Percentiles rank a stretch among this genome's conserved stretches.
phyloP scores from a whole-genome alignment of 92 coral and sea anemone species.

The Porites cylindrica region DNA sequence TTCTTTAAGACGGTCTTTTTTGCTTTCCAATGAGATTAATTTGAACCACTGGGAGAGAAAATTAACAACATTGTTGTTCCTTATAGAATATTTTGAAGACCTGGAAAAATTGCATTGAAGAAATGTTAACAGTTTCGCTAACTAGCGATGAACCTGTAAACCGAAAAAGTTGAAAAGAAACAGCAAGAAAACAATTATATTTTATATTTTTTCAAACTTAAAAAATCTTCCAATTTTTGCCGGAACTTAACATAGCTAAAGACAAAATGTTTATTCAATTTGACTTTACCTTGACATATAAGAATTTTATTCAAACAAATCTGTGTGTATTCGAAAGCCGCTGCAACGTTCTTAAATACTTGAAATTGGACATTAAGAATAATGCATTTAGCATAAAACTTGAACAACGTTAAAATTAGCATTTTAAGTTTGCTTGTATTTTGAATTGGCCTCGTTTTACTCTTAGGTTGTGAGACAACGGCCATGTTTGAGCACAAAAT shows the following conservation, averaged over 20 bases:
- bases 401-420: background rate
- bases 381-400: slow-evolving; percentile 1
- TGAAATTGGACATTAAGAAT: background rate
- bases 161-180: background rate
- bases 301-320: background rate
- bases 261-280: slow-evolving; percentile 11
- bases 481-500: background rate
- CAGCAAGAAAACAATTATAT: background rate
- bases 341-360: background rate
- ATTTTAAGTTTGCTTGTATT: background rate
- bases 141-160: background rate
- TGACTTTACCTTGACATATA: slow-evolving; percentile 18
- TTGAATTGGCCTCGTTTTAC: background rate
- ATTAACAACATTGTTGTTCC: background rate
- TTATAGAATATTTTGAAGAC: no score
- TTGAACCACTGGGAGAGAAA: background rate
- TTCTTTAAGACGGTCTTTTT: background rate
- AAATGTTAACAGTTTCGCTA: background rate
- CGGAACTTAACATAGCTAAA: background rate
- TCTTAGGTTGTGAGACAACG: background rate
- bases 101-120: background rate
- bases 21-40: background rate
- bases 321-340: background rate
- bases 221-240: background rate
- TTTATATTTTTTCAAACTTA: slow-evolving; percentile 5